Evolutionary conservation across 1,140 invertebrate genomes (phyloP).

Genomic region (Penaeus chinensis): DNA sequence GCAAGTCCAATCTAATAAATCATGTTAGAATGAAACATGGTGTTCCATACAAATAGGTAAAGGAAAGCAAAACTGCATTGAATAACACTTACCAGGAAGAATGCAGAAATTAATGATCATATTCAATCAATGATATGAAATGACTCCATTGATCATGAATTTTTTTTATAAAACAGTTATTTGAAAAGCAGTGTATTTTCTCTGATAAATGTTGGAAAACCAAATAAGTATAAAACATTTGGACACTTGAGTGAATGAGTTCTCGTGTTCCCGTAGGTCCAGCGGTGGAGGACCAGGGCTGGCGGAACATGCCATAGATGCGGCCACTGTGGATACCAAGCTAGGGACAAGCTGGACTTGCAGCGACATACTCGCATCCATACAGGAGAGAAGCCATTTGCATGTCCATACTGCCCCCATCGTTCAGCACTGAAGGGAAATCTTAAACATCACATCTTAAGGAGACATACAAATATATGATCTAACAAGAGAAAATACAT

Average conservation of each 20-base stretch:
- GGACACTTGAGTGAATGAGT: constrained; percentile 29
- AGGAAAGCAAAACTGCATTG: too few species aligned
- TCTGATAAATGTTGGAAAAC: too few species aligned
- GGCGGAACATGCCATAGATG: constrained; percentile 33
- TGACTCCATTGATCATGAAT: too few species aligned
- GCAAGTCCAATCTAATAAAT: constrained; percentile 50
- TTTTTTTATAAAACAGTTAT: too few species aligned
- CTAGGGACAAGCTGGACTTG: constrained; percentile 55
- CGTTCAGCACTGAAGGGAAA: constrained; percentile 53
- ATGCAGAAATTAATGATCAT: too few species aligned
- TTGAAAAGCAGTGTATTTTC: too few species aligned
- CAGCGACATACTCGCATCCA: constrained; percentile 51
- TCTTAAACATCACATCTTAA: constrained; percentile 48
- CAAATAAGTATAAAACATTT: not conserved
- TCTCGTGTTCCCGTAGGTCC: constrained; percentile 50
- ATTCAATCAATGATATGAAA: too few species aligned
- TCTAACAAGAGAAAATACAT: constrained; percentile 9
- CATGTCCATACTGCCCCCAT: constrained; percentile 49
- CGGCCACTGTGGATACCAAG: constrained; percentile 45
- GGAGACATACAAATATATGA: constrained; percentile 28
- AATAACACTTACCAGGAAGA: too few species aligned
- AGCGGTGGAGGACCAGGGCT: constrained; percentile 40
- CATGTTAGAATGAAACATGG: constrained; percentile 54
- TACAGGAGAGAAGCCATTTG: constrained; percentile 56
- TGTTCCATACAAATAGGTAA: constrained; percentile 29